These are phyloP conservation scores for Halcyon malimbica DNA, from an alignment of 2,113 vertebrate species.

Conservation along the genomic window DNA sequence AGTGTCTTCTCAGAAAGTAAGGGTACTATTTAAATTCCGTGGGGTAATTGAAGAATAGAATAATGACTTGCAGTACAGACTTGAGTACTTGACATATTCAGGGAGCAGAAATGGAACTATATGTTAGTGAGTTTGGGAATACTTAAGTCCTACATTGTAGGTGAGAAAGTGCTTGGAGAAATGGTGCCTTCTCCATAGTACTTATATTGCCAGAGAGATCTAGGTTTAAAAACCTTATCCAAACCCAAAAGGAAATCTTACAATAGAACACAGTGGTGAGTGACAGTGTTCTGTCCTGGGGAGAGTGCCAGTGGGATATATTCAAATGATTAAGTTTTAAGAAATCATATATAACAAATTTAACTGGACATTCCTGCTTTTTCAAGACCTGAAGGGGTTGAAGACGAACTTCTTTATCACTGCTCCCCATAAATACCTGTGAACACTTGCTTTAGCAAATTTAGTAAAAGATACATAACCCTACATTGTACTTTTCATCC, in stretches of 20 bases:
- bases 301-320: not conserved
- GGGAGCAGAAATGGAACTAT: not conserved
- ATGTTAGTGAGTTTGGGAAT: not conserved
- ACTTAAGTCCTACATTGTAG: not conserved
- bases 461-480: not conserved
- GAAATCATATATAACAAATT: not conserved
- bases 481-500: not conserved
- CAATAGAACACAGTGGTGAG: not conserved
- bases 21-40: not conserved
- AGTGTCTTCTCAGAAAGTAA: not conserved
- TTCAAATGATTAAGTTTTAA: not conserved
- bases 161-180: not conserved
- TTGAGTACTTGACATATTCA: accelerated
- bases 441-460: not conserved
- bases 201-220: not conserved
- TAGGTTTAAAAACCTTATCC: not conserved
- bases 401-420: not conserved
- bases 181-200: not conserved
- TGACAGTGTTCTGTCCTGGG: not conserved
- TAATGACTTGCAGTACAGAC: not conserved
- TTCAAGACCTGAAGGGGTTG: not conserved
- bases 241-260: not conserved
- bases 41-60: not conserved
- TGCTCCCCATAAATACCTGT: not conserved
- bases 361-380: not conserved